Conservation (phyloP, 1,140 invertebrate species). For the Pseudachorutes palmiensis region DNA sequence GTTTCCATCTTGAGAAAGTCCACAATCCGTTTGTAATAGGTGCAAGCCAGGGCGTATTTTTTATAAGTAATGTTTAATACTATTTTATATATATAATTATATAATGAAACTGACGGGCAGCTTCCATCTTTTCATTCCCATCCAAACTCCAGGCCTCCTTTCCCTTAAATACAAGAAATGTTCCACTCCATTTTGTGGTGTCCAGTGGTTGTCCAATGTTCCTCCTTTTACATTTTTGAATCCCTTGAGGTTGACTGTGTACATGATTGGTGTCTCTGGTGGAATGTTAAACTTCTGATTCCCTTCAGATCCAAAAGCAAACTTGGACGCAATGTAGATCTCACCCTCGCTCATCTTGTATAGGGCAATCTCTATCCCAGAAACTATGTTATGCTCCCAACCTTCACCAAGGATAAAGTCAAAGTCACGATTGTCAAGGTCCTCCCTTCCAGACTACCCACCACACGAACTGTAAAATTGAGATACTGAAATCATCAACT, state of each 20-base stretch:
- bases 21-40: constrained; percentile 74
- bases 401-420: constrained; percentile 83
- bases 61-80: constrained; percentile 73
- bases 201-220: constrained; percentile 11
- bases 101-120: constrained; percentile 73
- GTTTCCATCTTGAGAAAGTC: constrained; percentile 49
- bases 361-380: constrained; percentile 76
- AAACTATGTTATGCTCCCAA: constrained; percentile 59
- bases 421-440: constrained; percentile 65
- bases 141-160: constrained; percentile 76
- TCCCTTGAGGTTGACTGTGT: constrained; percentile 67
- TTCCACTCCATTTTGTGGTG: neutral
- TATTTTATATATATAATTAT: constrained; percentile 88
- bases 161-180: constrained; percentile 43
- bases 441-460: constrained; percentile 58
- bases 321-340: constrained; percentile 65
- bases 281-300: constrained; percentile 66
- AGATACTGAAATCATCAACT: neutral
- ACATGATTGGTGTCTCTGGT: constrained; percentile 66
- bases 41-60: constrained; percentile 70
- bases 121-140: constrained; percentile 64
- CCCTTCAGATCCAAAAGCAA: constrained; percentile 70
- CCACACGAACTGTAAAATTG: constrained; percentile 60
- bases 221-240: constrained; percentile 67
- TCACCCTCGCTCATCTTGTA: constrained; percentile 70